Conservation (phyloP, 2,888 invertebrate genomes). For the Tubulanus polymorphus region DNA sequence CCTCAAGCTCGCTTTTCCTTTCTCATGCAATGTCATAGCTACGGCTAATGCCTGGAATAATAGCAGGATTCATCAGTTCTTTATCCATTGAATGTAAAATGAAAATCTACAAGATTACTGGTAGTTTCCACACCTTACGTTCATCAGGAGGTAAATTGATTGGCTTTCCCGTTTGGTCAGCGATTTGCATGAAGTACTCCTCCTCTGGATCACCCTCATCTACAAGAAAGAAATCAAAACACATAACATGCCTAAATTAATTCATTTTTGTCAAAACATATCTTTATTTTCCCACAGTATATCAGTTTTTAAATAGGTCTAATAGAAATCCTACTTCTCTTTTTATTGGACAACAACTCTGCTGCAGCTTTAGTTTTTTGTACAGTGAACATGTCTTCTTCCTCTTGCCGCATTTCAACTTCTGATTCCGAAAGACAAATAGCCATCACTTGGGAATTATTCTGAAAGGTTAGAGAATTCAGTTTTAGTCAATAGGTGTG, state of each 20-base stretch:
- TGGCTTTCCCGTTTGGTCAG: constrained; percentile 74
- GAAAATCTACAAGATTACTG: not conserved
- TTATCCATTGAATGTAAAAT: not conserved
- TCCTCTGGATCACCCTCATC: constrained; percentile 24
- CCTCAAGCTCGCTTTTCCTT: constrained; percentile 68
- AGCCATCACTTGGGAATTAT: constrained; percentile 41
- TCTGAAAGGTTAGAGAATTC: constrained; percentile 26
- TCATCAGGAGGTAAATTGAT: constrained; percentile 69
- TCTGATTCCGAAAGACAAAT: constrained; percentile 34
- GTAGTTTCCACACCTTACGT: constrained; percentile 58
- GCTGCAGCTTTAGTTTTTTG: constrained; percentile 42
- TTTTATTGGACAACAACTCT: constrained; percentile 46
- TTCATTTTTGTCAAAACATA: too few species aligned
- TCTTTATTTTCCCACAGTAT: too few species aligned
- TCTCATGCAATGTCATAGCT: constrained; percentile 76
- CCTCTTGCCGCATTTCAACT: constrained; percentile 28
- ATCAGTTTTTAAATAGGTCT: not conserved
- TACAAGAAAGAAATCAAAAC: constrained; percentile 23
- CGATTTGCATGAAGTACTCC: constrained; percentile 47
- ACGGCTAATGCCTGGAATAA: constrained; percentile 61
- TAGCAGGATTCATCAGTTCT: not conserved
- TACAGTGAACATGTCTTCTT: constrained; percentile 29
- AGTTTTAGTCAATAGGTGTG: constrained; percentile 2
- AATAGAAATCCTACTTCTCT: constrained; percentile 26
- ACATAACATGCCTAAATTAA: constrained; percentile 7